phyloP scores from a whole-genome alignment of 2,888 invertebrate species.

The Epistrophe grossulariae region DNA sequence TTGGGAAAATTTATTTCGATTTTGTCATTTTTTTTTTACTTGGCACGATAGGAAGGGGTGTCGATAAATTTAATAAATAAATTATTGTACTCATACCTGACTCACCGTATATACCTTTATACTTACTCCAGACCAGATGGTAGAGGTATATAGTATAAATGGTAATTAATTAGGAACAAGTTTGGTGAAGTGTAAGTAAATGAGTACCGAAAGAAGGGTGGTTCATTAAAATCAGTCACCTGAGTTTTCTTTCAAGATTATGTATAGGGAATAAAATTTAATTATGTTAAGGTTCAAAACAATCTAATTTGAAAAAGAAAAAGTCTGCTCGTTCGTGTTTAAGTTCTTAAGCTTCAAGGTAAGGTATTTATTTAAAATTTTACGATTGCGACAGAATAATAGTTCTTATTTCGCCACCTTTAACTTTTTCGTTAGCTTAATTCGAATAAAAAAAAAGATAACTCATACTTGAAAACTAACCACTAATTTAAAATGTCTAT shows the following conservation, averaged over 20 bases:
- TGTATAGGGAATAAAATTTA: neutral
- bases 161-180: conserved; percentile 10
- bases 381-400: no score
- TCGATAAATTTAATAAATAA: conserved; percentile 20
- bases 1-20: conserved; percentile 9
- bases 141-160: neutral
- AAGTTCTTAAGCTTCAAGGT: no score
- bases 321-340: no score
- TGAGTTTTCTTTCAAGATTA: neutral
- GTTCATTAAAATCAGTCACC: conserved; percentile 5
- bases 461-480: no score
- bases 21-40: neutral
- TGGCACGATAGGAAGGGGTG: neutral
- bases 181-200: conserved; percentile 5
- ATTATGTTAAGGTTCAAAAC: neutral
- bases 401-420: no score
- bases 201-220: neutral
- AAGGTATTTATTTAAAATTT: no score
- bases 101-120: no score
- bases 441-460: no score
- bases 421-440: no score
- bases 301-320: neutral
- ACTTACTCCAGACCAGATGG: neutral
- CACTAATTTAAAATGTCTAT: no score
- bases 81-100: neutral